Percentiles rank a stretch among this genome's conserved stretches.
Evolutionary conservation across 2,113 vertebrate species (phyloP).

Genomic region (Myotis davidii): DNA sequence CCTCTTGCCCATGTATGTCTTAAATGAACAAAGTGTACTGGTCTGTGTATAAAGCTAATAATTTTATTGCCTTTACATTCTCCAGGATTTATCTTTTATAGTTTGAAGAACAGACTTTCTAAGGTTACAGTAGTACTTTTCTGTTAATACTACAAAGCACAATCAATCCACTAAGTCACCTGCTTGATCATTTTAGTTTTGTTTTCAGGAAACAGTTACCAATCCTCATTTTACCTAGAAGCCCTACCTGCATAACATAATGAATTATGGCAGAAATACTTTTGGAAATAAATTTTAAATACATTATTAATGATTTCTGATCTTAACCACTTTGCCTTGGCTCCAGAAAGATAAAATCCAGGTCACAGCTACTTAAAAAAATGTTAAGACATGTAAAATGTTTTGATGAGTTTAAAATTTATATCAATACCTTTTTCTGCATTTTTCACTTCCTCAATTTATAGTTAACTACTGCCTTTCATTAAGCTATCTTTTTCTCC

Average conservation of each 20-base stretch:
- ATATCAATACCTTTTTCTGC: neutral
- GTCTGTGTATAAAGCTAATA: neutral
- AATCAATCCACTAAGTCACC: neutral
- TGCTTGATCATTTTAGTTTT: neutral
- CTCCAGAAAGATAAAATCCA: conserved; percentile 37
- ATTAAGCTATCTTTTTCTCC: neutral
- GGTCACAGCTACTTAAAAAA: conserved; percentile 3
- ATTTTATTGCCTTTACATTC: neutral
- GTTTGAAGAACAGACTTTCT: neutral
- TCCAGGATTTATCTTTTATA: neutral
- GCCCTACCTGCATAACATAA: neutral
- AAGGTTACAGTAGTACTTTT: neutral
- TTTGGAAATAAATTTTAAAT: conserved; percentile 55
- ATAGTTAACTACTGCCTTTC: neutral
- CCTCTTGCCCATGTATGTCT: neutral
- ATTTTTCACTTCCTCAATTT: neutral
- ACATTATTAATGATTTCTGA: conserved; percentile 29
- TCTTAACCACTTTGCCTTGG: neutral
- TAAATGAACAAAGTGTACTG: neutral
- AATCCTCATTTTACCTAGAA: conserved; percentile 4
- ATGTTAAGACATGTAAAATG: neutral
- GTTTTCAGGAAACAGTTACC: neutral
- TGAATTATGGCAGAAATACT: neutral
- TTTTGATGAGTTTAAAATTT: conserved; percentile 9
- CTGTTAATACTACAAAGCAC: neutral